Conservation (phyloP, 2,797 vertebrate genomes). For the Schizopygopsis malacanthus region DNA sequence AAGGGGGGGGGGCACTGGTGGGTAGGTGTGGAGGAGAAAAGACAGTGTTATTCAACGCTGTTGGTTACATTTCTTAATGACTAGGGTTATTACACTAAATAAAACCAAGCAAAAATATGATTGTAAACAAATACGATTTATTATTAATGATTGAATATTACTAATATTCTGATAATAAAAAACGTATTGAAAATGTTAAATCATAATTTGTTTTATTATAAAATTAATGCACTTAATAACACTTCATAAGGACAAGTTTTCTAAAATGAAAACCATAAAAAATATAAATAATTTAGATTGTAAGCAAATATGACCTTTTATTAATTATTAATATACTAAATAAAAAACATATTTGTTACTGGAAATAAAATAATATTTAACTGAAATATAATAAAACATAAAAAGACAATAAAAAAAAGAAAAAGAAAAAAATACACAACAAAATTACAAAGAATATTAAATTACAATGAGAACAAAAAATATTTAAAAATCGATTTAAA, state of each 20-base stretch:
- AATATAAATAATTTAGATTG: not conserved
- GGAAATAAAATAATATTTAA: too few species aligned
- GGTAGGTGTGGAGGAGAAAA: not conserved
- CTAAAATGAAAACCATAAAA: not conserved
- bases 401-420: not conserved
- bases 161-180: not conserved
- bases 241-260: not conserved
- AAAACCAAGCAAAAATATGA: not conserved
- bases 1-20: too few species aligned
- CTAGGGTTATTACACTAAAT: not conserved
- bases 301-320: not conserved
- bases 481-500: too few species aligned
- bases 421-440: not conserved
- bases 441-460: not conserved
- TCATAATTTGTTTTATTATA: not conserved
- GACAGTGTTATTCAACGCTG: not conserved
- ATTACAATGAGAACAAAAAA: not conserved
- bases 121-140: not conserved
- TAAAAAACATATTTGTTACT: too few species aligned
- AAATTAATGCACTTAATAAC: not conserved
- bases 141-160: not conserved
- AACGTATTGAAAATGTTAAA: not conserved
- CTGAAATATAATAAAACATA: too few species aligned
- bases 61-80: not conserved
- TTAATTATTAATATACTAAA: not conserved